Evolutionary conservation across 2,888 invertebrate species (phyloP).

Genomic region (Urechis unicinctus): DNA sequence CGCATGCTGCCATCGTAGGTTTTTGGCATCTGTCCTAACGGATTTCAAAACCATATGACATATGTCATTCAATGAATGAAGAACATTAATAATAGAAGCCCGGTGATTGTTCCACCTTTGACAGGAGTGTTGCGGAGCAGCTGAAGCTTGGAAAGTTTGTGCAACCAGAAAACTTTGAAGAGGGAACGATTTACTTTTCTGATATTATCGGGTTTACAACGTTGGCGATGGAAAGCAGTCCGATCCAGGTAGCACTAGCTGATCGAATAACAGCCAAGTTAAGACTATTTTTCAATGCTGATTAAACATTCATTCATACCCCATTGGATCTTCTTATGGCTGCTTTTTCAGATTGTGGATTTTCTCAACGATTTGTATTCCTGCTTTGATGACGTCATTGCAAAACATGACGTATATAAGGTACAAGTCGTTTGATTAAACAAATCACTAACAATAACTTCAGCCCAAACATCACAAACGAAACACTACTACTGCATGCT

Average conservation of each 20-base stretch:
- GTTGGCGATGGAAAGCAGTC: conserved; percentile 29
- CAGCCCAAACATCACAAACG: background rate
- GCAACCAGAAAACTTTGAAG: conserved; percentile 29
- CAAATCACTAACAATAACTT: background rate
- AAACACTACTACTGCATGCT: background rate
- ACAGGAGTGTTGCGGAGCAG: conserved; percentile 38
- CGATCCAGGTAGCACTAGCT: conserved; percentile 35
- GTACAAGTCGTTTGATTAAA: conserved; percentile 1
- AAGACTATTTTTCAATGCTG: too few relatives aligned
- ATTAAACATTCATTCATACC: too few relatives aligned
- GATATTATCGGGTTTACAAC: conserved; percentile 38
- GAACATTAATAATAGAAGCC: background rate
- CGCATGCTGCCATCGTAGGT: conserved; percentile 42
- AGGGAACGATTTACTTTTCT: conserved; percentile 37
- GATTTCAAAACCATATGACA: too few relatives aligned
- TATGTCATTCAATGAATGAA: background rate
- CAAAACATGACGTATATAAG: conserved; percentile 36
- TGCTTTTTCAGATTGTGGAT: conserved; percentile 31
- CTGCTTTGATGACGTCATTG: conserved; percentile 42
- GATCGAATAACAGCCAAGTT: too few relatives aligned
- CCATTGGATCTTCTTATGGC: background rate
- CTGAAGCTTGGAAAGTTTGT: conserved; percentile 26
- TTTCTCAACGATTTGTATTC: conserved; percentile 42
- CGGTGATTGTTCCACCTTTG: background rate
- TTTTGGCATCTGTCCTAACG: too few relatives aligned